Evolutionary conservation across 53 echinoderm and acorn worm species (phyloP), one percentile per base, ranked within the genome.

Genomic region (Stichopus horrens): DNA sequence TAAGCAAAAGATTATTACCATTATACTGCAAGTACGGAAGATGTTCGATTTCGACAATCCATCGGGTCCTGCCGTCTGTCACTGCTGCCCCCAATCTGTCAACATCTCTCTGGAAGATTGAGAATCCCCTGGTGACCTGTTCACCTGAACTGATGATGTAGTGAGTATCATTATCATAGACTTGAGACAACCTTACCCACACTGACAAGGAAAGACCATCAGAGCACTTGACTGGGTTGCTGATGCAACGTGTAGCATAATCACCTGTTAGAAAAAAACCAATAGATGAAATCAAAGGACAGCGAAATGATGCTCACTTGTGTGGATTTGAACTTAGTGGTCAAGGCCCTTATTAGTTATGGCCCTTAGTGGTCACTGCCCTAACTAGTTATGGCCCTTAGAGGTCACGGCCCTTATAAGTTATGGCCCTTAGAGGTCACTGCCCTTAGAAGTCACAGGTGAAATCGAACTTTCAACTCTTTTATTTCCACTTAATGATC

Each of bases 81-180:
- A 96, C 90, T 76, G 96, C 96, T 51, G 96, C 96, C 60, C 96
- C 96, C 5, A 96, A 90, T 81, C 88, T 86, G 86, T 94, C 92
- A 5, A 90, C 93, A 9, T 93, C 96, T 21, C 96, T 76, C 76
- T 93, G 95, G 71, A 23, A 95, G 77, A 95, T 90, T n/a, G 95
- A 95, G 76, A 92, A 93, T 0, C 95, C 95, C 4, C 93, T 88
- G 53, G 88, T 91, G 58, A 90, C 92, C 78, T 95, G 95, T 83
- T 95, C 95, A 53, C 95, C 95, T 1, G 95, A 93, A 77, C 93
- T 93, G 74, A 93, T 90, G 51, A 95, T 59, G 90, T 88, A 95
- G 81, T 95, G 95, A 9, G 93, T 93, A 7, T 93, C 92, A 71
- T 95, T 90, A 86, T 96, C 96, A 55, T 60, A 13, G 55, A 94